Evolutionary conservation across 1,140 invertebrate species (phyloP).

Genomic region (Pteromalus puparum): DNA sequence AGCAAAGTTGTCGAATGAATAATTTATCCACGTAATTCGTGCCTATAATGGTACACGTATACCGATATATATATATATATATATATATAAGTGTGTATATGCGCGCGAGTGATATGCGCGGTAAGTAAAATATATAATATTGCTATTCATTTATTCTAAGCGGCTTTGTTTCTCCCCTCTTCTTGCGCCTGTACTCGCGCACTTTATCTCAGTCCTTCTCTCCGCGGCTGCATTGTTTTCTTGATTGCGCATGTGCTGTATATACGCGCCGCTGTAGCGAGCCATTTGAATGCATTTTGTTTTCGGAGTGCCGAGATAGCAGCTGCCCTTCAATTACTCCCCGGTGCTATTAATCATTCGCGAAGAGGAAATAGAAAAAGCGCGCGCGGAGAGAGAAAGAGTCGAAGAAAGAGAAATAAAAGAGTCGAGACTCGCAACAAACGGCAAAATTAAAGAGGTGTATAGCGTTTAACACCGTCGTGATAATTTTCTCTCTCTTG

Average conservation of each 20-base stretch:
- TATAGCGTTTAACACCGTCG: constrained; percentile 49
- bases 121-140: background rate
- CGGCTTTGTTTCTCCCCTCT: constrained; percentile 32
- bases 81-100: too few species aligned
- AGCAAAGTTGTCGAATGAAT: constrained; percentile 20
- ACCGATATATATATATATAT: too few species aligned
- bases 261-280: background rate
- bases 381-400: background rate
- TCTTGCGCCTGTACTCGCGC: too few species aligned
- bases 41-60: too few species aligned
- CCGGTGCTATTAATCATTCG: constrained; percentile 50
- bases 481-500: constrained; percentile 47
- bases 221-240: constrained; percentile 36
- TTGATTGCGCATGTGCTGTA: constrained; percentile 25
- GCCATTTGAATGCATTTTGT: constrained; percentile 48
- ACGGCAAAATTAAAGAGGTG: constrained; percentile 49
- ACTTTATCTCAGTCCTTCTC: too few species aligned
- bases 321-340: constrained; percentile 48
- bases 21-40: constrained; percentile 26
- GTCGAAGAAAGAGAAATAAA: background rate
- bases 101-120: too few species aligned
- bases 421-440: constrained; percentile 25
- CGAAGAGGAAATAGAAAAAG: constrained; percentile 19
- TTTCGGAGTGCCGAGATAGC: background rate
- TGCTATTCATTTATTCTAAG: constrained; percentile 46